Evolutionary conservation across 2,888 invertebrate species (phyloP).

Genomic region (Thecocarcelia acutangulata): DNA sequence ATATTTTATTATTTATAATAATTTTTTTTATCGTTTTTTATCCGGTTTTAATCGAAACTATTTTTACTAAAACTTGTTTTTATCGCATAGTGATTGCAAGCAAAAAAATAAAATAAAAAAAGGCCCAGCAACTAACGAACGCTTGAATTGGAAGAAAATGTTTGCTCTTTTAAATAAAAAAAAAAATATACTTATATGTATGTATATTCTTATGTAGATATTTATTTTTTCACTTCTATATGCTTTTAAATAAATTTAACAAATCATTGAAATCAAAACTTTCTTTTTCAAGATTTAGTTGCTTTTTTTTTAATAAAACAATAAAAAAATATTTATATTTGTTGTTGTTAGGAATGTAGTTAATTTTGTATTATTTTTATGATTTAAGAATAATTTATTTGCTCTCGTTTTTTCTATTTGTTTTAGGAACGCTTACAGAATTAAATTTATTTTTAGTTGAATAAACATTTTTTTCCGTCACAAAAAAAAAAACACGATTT

Average conservation of each 20-base stretch:
- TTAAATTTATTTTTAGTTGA: neutral
- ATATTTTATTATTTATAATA: neutral
- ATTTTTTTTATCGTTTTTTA: neutral
- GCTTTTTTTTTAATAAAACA: slow-evolving; percentile 13
- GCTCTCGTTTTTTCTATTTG: slow-evolving; percentile 20
- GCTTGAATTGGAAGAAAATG: slow-evolving; percentile 30
- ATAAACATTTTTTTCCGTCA: neutral
- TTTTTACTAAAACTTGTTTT: slow-evolving; percentile 32
- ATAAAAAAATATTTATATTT: slow-evolving; percentile 27
- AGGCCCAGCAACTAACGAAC: slow-evolving; percentile 3
- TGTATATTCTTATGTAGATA: no score
- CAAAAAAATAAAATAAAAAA: no score
- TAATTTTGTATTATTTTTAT: slow-evolving; percentile 8
- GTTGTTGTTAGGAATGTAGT: slow-evolving; percentile 60
- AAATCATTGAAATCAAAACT: slow-evolving; percentile 17
- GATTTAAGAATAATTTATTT: slow-evolving; percentile 6
- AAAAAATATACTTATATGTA: no score
- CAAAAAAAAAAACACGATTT: neutral
- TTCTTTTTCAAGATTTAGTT: slow-evolving; percentile 32
- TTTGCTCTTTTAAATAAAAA: neutral
- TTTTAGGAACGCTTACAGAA: slow-evolving; percentile 47
- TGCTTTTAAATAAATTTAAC: neutral
- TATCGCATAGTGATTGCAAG: neutral
- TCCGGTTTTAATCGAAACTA: neutral
- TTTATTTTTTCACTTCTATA: slow-evolving; percentile 5